Conservation (phyloP, 2,888 invertebrate species). For the Spodoptera picta region DNA sequence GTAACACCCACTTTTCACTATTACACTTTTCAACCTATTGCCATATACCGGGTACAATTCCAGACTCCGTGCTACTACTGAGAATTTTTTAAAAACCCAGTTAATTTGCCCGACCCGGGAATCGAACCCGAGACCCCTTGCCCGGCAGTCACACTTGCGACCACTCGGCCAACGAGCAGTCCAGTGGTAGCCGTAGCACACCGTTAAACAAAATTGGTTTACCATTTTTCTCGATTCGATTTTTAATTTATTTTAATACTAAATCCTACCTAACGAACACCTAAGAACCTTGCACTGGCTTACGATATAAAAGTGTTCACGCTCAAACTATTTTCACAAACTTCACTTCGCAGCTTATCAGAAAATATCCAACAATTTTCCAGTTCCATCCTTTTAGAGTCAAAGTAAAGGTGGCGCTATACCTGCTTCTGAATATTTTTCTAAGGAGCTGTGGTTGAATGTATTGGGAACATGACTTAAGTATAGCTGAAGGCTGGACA, state of each 20-base stretch:
- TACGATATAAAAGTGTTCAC: conserved; percentile 14
- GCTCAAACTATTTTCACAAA: conserved; percentile 5
- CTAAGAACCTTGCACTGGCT: not conserved
- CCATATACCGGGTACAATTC: too few species aligned
- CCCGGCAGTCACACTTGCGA: too few species aligned
- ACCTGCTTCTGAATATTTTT: conserved; percentile 45
- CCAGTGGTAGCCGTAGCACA: conserved; percentile 4
- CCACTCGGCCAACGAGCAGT: too few species aligned
- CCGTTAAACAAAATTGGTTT: not conserved
- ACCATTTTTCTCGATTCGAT: not conserved
- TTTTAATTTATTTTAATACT: not conserved
- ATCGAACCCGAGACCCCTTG: too few species aligned
- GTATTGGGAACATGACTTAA: conserved; percentile 40
- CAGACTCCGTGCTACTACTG: too few species aligned
- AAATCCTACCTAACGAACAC: not conserved
- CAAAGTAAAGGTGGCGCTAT: conserved; percentile 38
- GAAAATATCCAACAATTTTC: conserved; percentile 37
- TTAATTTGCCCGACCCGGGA: too few species aligned
- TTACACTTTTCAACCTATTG: too few species aligned
- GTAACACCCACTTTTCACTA: too few species aligned
- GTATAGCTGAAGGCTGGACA: conserved; percentile 52
- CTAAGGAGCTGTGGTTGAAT: conserved; percentile 34
- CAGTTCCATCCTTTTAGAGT: conserved; percentile 23
- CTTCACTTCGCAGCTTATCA: conserved; percentile 4
- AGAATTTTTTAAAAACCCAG: too few species aligned